A percentile compares a stretch with the other conserved stretches of the same genome.
These are phyloP conservation scores for Limosa lapponica DNA, from an alignment of 2,797 vertebrate genomes.

Conservation along the genomic window DNA sequence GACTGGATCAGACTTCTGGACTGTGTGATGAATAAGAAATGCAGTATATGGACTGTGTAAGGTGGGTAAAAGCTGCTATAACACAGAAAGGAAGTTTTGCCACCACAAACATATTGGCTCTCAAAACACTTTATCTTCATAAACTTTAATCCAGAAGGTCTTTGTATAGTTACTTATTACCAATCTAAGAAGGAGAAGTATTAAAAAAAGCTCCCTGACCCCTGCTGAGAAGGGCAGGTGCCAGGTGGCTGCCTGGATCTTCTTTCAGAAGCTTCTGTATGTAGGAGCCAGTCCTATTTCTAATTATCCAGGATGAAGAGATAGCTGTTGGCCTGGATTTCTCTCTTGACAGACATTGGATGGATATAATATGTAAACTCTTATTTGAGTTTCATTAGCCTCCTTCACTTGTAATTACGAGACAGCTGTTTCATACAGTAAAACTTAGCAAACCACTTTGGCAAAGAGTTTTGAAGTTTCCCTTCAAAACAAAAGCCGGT, in stretches of 20 bases:
- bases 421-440: neutral
- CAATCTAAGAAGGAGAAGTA: neutral
- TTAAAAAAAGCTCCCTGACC: neutral
- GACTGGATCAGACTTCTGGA: neutral
- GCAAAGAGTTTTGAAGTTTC: neutral
- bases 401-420: neutral
- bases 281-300: neutral
- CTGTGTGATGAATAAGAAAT: neutral
- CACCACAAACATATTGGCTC: neutral
- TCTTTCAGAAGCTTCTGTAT: neutral
- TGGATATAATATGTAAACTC: neutral
- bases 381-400: neutral
- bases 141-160: neutral
- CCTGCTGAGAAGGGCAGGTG: neutral
- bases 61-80: neutral
- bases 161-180: neutral
- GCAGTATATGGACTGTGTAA: neutral
- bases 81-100: neutral
- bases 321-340: neutral
- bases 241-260: neutral
- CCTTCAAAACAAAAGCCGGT: neutral
- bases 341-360: neutral
- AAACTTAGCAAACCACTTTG: neutral
- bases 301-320: neutral
- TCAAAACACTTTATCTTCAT: neutral